A percentile compares a stretch with the other conserved stretches of the same genome.
Evolutionary conservation across 1,140 invertebrate genomes (phyloP).

Genomic region (Sinonovacula constricta): DNA sequence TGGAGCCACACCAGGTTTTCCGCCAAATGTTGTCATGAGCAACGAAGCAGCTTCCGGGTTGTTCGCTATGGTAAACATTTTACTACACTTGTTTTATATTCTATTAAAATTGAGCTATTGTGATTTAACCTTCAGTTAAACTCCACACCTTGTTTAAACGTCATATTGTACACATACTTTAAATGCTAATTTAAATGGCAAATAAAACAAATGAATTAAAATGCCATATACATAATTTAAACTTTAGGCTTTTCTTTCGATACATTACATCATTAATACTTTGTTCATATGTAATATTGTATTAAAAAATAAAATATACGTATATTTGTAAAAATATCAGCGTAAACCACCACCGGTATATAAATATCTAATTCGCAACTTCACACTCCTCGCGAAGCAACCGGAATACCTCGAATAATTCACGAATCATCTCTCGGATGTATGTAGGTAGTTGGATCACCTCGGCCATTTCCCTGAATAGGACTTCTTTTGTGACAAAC

Average conservation of each 20-base stretch:
- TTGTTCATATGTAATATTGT: too few relatives aligned
- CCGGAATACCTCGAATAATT: too few relatives aligned
- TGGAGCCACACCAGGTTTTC: neutral
- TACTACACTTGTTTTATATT: neutral
- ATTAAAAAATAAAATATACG: too few relatives aligned
- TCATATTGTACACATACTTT: neutral
- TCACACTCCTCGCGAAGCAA: too few relatives aligned
- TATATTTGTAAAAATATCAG: too few relatives aligned
- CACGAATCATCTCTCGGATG: too few relatives aligned
- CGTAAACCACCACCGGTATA: too few relatives aligned
- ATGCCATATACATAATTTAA: neutral
- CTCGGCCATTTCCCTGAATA: too few relatives aligned
- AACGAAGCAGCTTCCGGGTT: slow-evolving; percentile 32
- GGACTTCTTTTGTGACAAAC: too few relatives aligned
- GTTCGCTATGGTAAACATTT: slow-evolving; percentile 35
- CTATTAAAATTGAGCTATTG: neutral
- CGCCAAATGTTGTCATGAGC: slow-evolving; percentile 25
- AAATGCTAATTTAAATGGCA: neutral
- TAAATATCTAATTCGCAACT: too few relatives aligned
- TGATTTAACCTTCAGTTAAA: neutral
- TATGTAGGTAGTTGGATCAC: too few relatives aligned
- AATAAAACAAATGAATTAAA: neutral
- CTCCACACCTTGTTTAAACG: neutral
- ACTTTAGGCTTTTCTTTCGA: neutral
- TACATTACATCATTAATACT: neutral